A percentile compares a stretch with the other conserved stretches of the same genome.
phyloP scores from a whole-genome alignment of 2,797 vertebrate genomes.

The Macropus fuliginosus region DNA sequence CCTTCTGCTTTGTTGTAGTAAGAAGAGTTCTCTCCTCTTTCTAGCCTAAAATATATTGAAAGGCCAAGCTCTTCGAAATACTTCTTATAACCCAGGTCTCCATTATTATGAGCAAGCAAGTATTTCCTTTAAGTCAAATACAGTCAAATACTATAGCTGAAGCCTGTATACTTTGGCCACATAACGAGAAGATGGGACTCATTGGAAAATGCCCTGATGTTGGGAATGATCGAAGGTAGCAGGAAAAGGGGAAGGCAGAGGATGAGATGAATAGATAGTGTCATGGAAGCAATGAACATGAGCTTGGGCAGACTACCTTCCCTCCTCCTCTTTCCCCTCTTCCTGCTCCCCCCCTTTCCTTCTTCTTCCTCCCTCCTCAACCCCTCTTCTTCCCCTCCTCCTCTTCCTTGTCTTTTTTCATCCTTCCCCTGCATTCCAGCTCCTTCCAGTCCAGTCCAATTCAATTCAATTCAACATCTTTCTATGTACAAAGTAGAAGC shows the following conservation, averaged over 20 bases:
- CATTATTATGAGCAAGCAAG: background rate
- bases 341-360: too few species aligned
- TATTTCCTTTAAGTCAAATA: background rate
- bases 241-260: background rate
- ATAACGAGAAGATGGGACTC: background rate
- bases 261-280: background rate
- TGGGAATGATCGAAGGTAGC: background rate
- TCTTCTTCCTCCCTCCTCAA: too few species aligned
- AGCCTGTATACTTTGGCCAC: background rate
- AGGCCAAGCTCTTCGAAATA: background rate
- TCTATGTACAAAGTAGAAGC: background rate
- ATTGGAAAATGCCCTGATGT: background rate
- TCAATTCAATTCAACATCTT: background rate
- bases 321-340: background rate
- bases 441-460: background rate
- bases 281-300: background rate
- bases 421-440: background rate
- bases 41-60: background rate
- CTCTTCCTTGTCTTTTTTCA: too few species aligned
- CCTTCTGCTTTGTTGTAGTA: background rate
- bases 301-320: background rate
- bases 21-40: background rate
- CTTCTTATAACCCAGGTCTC: background rate
- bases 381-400: too few species aligned
- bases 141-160: background rate